Percentiles rank a stretch among this genome's conserved stretches.
phyloP scores from a whole-genome alignment of 2,888 invertebrate species.

The Caenorhabditis sulstoni region DNA sequence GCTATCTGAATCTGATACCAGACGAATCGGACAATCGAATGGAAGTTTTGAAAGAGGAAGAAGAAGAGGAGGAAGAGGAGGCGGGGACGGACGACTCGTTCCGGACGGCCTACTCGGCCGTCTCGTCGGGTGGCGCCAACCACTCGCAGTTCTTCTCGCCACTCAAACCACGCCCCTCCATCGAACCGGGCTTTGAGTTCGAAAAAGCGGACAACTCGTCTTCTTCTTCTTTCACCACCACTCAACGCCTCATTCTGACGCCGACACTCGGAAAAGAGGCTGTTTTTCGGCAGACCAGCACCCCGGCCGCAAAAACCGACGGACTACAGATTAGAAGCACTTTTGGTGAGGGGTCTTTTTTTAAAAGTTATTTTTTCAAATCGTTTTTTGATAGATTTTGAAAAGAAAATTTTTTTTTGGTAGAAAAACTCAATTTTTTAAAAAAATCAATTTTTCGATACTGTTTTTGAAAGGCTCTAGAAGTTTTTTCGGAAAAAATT shows the following conservation, averaged over 20 bases:
- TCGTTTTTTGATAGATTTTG: too few species aligned
- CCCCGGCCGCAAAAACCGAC: not conserved
- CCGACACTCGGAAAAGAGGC: too few species aligned
- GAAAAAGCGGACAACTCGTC: slow-evolving; percentile 19
- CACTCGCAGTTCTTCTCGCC: slow-evolving; percentile 58
- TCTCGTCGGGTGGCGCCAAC: slow-evolving; percentile 24
- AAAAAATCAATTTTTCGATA: too few species aligned
- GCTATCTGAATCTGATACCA: slow-evolving; percentile 12
- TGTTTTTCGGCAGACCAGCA: too few species aligned
- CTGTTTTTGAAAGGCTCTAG: too few species aligned
- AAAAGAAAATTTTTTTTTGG: too few species aligned
- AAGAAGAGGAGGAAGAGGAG: slow-evolving; percentile 3
- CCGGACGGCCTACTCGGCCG: slow-evolving; percentile 26
- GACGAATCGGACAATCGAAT: not conserved
- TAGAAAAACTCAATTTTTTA: too few species aligned
- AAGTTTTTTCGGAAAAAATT: slow-evolving; percentile 5
- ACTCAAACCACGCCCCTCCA: slow-evolving; percentile 35
- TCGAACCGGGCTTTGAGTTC: slow-evolving; percentile 37
- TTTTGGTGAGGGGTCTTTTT: too few species aligned
- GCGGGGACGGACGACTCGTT: not conserved
- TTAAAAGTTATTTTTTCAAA: too few species aligned
- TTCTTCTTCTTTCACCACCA: slow-evolving; percentile 34
- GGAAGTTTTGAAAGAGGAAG: not conserved
- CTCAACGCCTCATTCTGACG: not conserved
- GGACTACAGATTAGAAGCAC: not conserved